Evolutionary conservation across 2,797 vertebrate species (phyloP), one percentile per base, ranked within the genome.

Genomic region (Diplodus puntazzo): DNA sequence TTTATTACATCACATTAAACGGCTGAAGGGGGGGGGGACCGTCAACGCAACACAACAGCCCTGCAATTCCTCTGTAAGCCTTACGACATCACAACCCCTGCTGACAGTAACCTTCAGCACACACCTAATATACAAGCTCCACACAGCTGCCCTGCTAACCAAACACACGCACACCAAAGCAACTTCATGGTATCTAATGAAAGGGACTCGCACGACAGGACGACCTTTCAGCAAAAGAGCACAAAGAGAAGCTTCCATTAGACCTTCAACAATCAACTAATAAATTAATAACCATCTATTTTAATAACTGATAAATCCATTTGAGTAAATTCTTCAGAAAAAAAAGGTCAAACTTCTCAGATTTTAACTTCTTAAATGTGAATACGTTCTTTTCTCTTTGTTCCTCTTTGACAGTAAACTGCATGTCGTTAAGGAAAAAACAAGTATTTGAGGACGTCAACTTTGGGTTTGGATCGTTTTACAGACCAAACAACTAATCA

Each of bases 41-140:
- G 63, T 85, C 69, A 84, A 74, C 57, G 75, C 66, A 17, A 52
- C 34, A 39, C 39, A 39, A 39, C 39, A 39, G 39, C 18, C 18
- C 7, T 43, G 69, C 58, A 64, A 54, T 69, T 74, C 39, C 54
- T 58, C 63, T 63, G 49, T 69, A 67, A 69, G 21, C n/a, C 42
- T 49, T 30, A 74, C 16, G 59, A 12, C 30, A 30, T 67, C 62
- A 64, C 46, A 55, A 81, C 58, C 79, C 80, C 64, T 57, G 80
- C 78, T 85, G 87, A 88, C 87, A 80, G 82, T 72, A 81, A 87
- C 85, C 81, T 86, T 90, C 78, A 82, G 30, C 69, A 72, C 58
- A 73, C 13, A 69, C 17, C 69, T 69, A 62, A 74, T 59, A 68
- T 27, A 83, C 53, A 57, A 74, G 55, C 65, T 72, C 21, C 42